A percentile compares a stretch with the other conserved stretches of the same genome.
Conservation (phyloP, 2,797 vertebrate species). For the Telmatherina bonti region DNA sequence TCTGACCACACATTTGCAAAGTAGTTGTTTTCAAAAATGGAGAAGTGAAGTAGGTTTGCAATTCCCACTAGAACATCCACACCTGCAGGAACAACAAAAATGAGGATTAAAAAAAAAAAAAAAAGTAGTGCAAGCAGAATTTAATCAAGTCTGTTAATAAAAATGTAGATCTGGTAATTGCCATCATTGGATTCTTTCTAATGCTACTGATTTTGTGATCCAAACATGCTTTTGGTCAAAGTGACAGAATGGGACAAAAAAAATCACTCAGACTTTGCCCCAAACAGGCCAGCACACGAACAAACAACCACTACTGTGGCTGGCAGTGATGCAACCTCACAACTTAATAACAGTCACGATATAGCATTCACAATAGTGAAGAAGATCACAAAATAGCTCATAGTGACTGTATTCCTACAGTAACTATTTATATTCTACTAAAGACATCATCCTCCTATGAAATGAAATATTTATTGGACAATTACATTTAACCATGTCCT, state of each 20-base stretch:
- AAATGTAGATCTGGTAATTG: background rate
- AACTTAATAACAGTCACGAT: background rate
- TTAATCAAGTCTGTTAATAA: background rate
- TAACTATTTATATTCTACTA: background rate
- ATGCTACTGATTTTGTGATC: slow-evolving; percentile 5
- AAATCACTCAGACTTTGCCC: background rate
- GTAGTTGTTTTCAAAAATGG: background rate
- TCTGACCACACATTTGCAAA: background rate
- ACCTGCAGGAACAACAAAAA: background rate
- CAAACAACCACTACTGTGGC: background rate
- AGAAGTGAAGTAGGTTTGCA: background rate
- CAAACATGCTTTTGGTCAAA: slow-evolving; percentile 16
- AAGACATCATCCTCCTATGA: background rate
- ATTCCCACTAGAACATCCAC: background rate
- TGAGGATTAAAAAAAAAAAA: background rate
- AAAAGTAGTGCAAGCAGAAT: background rate
- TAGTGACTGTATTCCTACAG: background rate
- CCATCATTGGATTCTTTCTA: background rate
- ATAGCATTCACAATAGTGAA: background rate
- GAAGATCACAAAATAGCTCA: background rate
- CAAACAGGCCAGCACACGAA: background rate
- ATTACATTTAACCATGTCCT: background rate
- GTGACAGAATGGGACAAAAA: background rate
- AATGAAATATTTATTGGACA: no score
- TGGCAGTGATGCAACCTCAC: background rate